phyloP scores from a whole-genome alignment of 2,113 vertebrate genomes.

The Protomyctophum bolini region DNA sequence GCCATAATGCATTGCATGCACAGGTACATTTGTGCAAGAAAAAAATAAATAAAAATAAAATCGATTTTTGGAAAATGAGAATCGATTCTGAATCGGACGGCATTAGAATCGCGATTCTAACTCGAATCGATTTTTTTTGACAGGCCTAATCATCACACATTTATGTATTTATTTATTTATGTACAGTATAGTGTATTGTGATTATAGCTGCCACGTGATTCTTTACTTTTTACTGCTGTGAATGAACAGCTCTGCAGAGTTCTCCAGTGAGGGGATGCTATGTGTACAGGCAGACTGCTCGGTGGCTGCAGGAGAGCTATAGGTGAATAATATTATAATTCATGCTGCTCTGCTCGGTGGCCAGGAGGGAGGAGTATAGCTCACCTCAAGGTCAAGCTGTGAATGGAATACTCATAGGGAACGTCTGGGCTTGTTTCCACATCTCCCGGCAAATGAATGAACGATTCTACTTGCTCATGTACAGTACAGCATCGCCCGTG shows the following conservation, averaged over 20 bases:
- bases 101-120: too few species aligned
- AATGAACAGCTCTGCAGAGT: conserved; percentile 39
- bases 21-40: too few species aligned
- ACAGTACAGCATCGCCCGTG: conserved; percentile 10
- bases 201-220: conserved; percentile 32
- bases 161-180: too few species aligned
- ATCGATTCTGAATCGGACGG: too few species aligned
- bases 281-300: conserved; percentile 45
- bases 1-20: too few species aligned
- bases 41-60: too few species aligned
- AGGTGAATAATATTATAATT: conserved; percentile 75
- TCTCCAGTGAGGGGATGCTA: conserved; percentile 33
- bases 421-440: conserved; percentile 61
- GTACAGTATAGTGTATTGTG: too few species aligned
- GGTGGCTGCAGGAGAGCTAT: conserved; percentile 57
- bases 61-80: too few species aligned
- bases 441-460: conserved; percentile 58
- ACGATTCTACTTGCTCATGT: conserved; percentile 29
- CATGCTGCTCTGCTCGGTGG: conserved; percentile 69
- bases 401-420: conserved; percentile 80
- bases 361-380: conserved; percentile 63
- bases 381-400: conserved; percentile 81
- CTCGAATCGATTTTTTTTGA: too few species aligned
- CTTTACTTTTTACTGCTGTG: conserved; percentile 32
- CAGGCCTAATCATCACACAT: too few species aligned